Conservation (phyloP, 2,797 vertebrate species). For the Hippocampus kuda region DNA sequence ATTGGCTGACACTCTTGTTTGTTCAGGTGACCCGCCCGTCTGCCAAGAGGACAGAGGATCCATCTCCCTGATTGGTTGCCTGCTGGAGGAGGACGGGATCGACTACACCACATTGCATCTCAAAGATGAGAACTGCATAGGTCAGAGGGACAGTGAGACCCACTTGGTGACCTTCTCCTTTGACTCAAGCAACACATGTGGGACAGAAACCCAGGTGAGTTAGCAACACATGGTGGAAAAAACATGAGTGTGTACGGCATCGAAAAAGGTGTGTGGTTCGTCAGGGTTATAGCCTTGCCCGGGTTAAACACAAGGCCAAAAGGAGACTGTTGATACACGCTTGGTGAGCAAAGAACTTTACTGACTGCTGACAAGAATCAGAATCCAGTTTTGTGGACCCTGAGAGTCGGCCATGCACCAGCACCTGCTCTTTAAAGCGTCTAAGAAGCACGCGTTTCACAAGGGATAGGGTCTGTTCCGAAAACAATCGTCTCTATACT, state of each 20-base stretch:
- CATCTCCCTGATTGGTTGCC: constrained; percentile 2
- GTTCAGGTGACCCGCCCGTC: neutral
- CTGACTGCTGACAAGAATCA: neutral
- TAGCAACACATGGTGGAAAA: neutral
- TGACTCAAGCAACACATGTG: neutral
- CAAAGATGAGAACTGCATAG: neutral
- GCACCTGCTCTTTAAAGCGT: too few relatives aligned
- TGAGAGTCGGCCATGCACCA: neutral
- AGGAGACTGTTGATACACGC: neutral
- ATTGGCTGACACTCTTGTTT: neutral
- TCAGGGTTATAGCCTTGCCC: neutral
- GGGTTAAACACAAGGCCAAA: neutral
- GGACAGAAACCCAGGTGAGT: neutral
- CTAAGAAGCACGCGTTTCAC: too few relatives aligned
- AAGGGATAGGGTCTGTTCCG: too few relatives aligned
- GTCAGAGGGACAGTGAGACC: neutral
- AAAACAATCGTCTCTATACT: too few relatives aligned
- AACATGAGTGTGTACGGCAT: neutral
- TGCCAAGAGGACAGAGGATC: neutral
- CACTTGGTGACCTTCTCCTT: constrained; percentile 4
- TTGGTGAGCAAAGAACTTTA: neutral
- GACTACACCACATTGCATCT: constrained; percentile 1
- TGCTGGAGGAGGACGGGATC: constrained; percentile 5
- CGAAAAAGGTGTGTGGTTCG: neutral
- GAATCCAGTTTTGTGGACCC: neutral